A percentile compares a stretch with the other conserved stretches of the same genome.
Conservation (phyloP, 1,140 invertebrate species). For the Drosophila lowei region DNA sequence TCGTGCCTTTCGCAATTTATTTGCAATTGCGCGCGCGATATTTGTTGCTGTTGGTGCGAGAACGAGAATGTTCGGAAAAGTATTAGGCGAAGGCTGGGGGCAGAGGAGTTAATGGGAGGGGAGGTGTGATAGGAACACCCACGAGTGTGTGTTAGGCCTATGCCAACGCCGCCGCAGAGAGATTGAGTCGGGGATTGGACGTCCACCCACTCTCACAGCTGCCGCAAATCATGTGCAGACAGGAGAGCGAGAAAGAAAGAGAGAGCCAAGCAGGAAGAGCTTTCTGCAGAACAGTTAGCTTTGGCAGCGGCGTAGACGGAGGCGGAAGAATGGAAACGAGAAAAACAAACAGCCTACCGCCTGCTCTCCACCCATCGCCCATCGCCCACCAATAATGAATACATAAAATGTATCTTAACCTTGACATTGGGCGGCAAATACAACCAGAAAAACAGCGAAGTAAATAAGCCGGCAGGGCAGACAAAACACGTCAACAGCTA, state of each 20-base stretch:
- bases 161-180: not conserved
- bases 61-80: constrained; percentile 33
- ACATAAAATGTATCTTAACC: constrained; percentile 76
- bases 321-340: constrained; percentile 50
- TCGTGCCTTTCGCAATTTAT: constrained; percentile 70
- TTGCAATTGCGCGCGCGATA: constrained; percentile 57
- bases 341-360: constrained; percentile 60
- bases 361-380: constrained; percentile 39
- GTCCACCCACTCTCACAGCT: too few relatives aligned
- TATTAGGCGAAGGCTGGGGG: constrained; percentile 26
- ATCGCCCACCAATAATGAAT: constrained; percentile 43
- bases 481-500: constrained; percentile 61
- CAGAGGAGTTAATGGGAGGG: constrained; percentile 2
- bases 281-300: constrained; percentile 61
- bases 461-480: constrained; percentile 44
- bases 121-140: not conserved
- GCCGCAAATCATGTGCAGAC: constrained; percentile 57
- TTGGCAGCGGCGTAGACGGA: constrained; percentile 33
- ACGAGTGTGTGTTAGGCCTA: constrained; percentile 23
- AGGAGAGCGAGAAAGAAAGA: constrained; percentile 23
- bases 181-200: not conserved
- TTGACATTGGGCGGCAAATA: constrained; percentile 73
- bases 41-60: constrained; percentile 3
- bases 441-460: constrained; percentile 25
- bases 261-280: constrained; percentile 64